Evolutionary conservation across 2,113 vertebrate species (phyloP).

Genomic region (Oreochromis tanganicae): DNA sequence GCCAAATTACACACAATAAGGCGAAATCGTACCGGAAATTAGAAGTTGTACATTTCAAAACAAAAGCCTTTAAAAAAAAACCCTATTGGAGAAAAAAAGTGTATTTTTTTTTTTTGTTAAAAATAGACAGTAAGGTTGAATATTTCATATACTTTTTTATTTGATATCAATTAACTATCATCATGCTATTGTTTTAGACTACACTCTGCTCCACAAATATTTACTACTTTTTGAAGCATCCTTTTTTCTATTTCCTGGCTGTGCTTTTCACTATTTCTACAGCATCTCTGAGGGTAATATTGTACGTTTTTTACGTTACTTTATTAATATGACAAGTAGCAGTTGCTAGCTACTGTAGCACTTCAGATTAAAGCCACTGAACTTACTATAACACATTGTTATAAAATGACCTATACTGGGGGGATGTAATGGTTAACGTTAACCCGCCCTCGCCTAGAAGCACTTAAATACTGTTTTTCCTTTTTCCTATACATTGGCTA

Average conservation of each 20-base stretch:
- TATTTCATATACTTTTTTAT: background rate
- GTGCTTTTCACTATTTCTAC: background rate
- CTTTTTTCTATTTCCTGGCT: background rate
- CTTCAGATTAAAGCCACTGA: background rate
- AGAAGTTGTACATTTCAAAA: conserved; percentile 2
- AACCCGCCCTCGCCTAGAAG: background rate
- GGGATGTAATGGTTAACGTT: background rate
- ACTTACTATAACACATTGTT: background rate
- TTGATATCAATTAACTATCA: background rate
- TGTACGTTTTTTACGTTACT: background rate
- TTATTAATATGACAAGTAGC: background rate
- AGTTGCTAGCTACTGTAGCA: background rate
- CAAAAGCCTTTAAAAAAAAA: background rate
- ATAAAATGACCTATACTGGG: background rate
- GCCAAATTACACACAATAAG: background rate
- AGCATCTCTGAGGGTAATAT: background rate
- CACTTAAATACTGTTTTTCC: background rate
- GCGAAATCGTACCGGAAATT: conserved; percentile 7
- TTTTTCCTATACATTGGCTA: background rate
- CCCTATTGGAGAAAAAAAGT: background rate
- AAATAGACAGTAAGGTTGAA: background rate
- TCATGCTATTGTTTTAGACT: background rate
- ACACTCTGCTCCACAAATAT: background rate
- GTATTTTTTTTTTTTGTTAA: background rate
- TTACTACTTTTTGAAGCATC: background rate